Conservation (phyloP, 2,113 vertebrate species). For the Miniopterus natalensis region DNA sequence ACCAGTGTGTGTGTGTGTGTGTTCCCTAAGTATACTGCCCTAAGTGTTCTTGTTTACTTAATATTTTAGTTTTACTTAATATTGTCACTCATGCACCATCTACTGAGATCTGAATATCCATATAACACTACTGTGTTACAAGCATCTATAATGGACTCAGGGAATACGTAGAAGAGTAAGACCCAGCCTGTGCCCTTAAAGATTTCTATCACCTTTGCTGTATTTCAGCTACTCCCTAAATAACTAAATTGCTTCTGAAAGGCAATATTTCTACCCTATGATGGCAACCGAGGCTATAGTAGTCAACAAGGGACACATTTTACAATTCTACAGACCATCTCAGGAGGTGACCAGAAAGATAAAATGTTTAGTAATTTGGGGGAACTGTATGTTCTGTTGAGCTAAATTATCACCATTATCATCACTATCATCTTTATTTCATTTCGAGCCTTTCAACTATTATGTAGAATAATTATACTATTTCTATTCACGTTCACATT, state of each 20-base stretch:
- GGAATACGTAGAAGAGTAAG: not conserved
- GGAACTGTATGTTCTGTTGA: not conserved
- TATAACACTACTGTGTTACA: not conserved
- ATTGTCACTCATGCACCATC: not conserved
- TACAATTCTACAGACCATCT: not conserved
- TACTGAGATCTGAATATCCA: no score
- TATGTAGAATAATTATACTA: not conserved
- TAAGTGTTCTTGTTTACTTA: not conserved
- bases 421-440: not conserved
- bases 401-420: not conserved
- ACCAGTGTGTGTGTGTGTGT: no score
- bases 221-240: not conserved
- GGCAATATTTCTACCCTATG: not conserved
- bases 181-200: not conserved
- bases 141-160: not conserved
- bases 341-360: not conserved
- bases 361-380: not conserved
- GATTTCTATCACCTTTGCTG: not conserved
- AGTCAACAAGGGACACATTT: not conserved
- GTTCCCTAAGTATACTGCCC: not conserved
- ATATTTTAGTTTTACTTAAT: not conserved
- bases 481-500: conserved; percentile 8
- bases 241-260: not conserved
- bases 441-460: not conserved
- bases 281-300: not conserved